phyloP scores from a whole-genome alignment of 2,797 vertebrate genomes.

The Mergus octosetaceus region DNA sequence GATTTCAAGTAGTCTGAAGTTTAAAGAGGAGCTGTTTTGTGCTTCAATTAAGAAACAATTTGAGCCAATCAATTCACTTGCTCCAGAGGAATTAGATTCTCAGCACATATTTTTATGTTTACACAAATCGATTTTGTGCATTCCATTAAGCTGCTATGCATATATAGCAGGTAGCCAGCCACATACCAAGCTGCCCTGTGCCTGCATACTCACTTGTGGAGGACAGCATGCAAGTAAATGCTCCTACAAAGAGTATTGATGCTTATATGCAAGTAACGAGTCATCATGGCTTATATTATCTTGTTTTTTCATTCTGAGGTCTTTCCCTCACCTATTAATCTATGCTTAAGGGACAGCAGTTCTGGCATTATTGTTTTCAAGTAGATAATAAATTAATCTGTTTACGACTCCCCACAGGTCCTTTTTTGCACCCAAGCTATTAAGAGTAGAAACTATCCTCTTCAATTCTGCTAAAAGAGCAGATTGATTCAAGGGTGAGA shows the following conservation, averaged over 20 bases:
- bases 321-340: not conserved
- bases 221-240: not conserved
- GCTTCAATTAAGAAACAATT: conserved; percentile 31
- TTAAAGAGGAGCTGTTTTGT: conserved; percentile 1
- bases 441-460: not conserved
- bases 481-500: not conserved
- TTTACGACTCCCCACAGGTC: not conserved
- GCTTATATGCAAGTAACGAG: not conserved
- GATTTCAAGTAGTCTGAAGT: conserved; percentile 5
- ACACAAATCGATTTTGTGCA: not conserved
- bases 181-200: not conserved
- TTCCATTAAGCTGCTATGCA: fast-evolving
- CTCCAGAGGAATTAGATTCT: not conserved
- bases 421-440: not conserved
- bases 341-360: not conserved
- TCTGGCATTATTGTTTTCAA: not conserved
- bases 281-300: too few species aligned
- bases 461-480: not conserved
- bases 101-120: not conserved
- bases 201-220: fast-evolving
- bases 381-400: not conserved
- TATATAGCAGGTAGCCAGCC: not conserved
- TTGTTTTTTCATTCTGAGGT: not conserved
- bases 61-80: not conserved
- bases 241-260: not conserved